These are phyloP conservation scores for Metellina segmentata DNA, from an alignment of 2,888 invertebrate genomes.

Conservation along the genomic window DNA sequence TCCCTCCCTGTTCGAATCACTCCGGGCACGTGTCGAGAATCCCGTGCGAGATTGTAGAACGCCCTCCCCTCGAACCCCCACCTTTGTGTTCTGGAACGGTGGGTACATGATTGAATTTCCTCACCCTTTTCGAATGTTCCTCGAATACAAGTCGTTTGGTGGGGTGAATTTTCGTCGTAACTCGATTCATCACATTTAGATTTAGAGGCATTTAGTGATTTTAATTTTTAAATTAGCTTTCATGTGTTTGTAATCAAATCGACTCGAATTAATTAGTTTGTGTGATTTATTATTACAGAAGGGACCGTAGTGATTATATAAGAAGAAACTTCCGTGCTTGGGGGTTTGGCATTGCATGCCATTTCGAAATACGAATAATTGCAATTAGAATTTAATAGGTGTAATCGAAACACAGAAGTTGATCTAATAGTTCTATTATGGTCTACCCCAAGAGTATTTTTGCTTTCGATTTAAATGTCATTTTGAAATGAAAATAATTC, in stretches of 20 bases:
- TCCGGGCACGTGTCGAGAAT: constrained; percentile 61
- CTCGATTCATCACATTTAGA: neutral
- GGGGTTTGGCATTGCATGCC: neutral
- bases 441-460: too few species aligned
- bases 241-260: neutral
- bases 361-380: neutral
- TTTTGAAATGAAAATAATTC: too few species aligned
- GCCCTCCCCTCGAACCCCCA: neutral
- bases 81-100: neutral
- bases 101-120: constrained; percentile 54
- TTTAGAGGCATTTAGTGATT: neutral
- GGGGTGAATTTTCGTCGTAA: neutral
- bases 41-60: constrained; percentile 56
- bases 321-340: neutral
- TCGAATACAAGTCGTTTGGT: neutral
- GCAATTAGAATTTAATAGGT: neutral
- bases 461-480: too few species aligned
- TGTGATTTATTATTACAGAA: neutral
- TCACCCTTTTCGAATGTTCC: neutral
- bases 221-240: constrained; percentile 26
- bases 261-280: neutral
- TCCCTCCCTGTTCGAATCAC: constrained; percentile 45
- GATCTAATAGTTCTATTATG: neutral
- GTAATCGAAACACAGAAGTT: neutral
- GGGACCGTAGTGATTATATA: neutral